Evolutionary conservation across 2,797 vertebrate genomes (phyloP).

Genomic region (Eptatretus atami): DNA sequence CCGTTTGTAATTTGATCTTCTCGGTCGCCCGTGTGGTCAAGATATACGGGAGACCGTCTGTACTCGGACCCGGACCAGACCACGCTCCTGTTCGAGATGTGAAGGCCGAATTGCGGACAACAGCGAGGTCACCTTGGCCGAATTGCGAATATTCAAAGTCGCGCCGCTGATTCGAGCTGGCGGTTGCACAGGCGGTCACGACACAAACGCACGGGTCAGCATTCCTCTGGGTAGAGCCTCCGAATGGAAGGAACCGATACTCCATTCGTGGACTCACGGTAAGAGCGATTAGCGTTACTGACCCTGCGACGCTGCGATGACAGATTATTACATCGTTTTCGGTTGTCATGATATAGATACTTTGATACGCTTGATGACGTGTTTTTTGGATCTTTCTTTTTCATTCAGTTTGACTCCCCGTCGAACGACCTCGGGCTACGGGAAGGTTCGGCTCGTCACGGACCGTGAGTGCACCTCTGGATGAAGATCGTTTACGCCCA

Average conservation of each 20-base stretch:
- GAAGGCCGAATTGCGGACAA: slow-evolving; percentile 43
- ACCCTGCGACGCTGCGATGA: too few relatives aligned
- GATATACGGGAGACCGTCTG: slow-evolving; percentile 37
- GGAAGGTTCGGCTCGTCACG: slow-evolving; percentile 75
- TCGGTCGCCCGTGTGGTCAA: slow-evolving; percentile 10
- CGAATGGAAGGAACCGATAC: slow-evolving; percentile 39
- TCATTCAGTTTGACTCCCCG: slow-evolving; percentile 30
- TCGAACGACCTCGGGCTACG: slow-evolving; percentile 43
- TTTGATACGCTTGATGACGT: too few relatives aligned
- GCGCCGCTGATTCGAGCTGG: slow-evolving; percentile 18
- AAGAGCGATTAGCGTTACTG: too few relatives aligned
- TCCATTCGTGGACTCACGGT: slow-evolving; percentile 69
- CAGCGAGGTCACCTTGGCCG: slow-evolving; percentile 70
- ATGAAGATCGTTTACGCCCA: slow-evolving; percentile 24
- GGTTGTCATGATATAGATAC: too few relatives aligned
- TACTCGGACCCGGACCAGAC: slow-evolving; percentile 29
- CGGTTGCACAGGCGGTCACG: slow-evolving; percentile 23
- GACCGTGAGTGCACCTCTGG: slow-evolving; percentile 76
- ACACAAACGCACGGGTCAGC: slow-evolving; percentile 42
- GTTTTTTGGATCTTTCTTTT: too few relatives aligned
- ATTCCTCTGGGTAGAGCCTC: slow-evolving; percentile 47
- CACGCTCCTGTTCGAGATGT: slow-evolving; percentile 46
- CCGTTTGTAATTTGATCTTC: too few relatives aligned
- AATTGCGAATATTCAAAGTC: slow-evolving; percentile 61
- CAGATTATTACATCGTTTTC: too few relatives aligned